Evolutionary conservation across 2,797 vertebrate genomes (phyloP).

Genomic region (Hyperoplus immaculatus): DNA sequence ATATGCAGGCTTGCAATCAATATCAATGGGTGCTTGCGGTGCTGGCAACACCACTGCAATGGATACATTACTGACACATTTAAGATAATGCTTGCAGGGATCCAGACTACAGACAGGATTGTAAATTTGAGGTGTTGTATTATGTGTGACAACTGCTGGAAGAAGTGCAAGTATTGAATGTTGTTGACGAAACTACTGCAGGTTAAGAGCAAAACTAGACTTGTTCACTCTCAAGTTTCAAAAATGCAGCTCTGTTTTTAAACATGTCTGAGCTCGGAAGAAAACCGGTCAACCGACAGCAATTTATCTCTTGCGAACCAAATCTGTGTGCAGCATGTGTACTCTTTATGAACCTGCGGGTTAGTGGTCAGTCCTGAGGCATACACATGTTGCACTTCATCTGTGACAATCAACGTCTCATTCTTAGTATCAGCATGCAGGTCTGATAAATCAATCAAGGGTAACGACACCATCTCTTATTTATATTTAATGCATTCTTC

Average conservation of each 20-base stretch:
- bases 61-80: not conserved
- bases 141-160: not conserved
- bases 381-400: conserved; percentile 13
- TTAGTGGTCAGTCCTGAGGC: not conserved
- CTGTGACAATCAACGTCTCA: conserved; percentile 15
- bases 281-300: conserved; percentile 29
- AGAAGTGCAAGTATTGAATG: not conserved
- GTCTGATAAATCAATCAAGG: conserved; percentile 36
- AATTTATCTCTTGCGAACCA: conserved; percentile 2
- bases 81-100: not conserved
- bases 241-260: conserved; percentile 11
- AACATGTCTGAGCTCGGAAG: not conserved
- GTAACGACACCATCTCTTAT: conserved; percentile 41
- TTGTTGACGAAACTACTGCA: no score
- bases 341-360: conserved; percentile 33
- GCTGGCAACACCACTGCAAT: not conserved
- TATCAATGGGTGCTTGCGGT: not conserved
- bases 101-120: not conserved
- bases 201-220: conserved; percentile 7
- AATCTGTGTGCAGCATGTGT: not conserved
- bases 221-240: conserved; percentile 44
- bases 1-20: not conserved
- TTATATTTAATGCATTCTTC: conserved; percentile 77
- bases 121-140: not conserved
- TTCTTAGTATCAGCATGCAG: not conserved